Evolutionary conservation across 2,113 vertebrate genomes (phyloP).

Genomic region (Oryzias curvinotus): DNA sequence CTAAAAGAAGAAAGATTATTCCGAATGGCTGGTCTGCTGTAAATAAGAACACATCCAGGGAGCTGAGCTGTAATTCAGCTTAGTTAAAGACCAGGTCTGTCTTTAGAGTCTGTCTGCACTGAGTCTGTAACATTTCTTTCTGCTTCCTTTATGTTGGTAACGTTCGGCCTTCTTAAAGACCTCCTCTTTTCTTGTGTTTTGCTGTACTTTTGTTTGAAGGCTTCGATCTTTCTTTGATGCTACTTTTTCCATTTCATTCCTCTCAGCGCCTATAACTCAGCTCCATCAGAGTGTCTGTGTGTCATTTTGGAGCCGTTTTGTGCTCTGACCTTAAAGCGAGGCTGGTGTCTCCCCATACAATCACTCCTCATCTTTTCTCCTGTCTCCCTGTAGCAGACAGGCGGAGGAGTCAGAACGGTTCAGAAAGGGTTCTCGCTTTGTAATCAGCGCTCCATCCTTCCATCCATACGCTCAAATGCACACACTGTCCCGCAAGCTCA

Average conservation of each 20-base stretch:
- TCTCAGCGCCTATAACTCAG: conserved; percentile 22
- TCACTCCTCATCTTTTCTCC: conserved; percentile 60
- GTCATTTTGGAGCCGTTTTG: conserved; percentile 60
- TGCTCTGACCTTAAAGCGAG: conserved; percentile 53
- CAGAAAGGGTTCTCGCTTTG: conserved; percentile 47
- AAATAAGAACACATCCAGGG: conserved; percentile 64
- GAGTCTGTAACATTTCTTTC: not conserved
- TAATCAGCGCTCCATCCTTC: conserved; percentile 24
- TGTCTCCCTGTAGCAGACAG: conserved; percentile 43
- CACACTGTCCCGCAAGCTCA: conserved; percentile 33
- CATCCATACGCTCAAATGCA: conserved; percentile 1
- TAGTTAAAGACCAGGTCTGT: conserved; percentile 31
- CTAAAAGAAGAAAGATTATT: conserved; percentile 35
- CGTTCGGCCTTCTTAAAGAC: conserved; percentile 39
- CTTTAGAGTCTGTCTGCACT: conserved; percentile 25
- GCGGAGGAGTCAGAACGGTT: conserved; percentile 48
- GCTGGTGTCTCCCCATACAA: conserved; percentile 62
- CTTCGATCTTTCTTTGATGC: conserved; percentile 46
- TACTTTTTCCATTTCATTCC: conserved; percentile 21
- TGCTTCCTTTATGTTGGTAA: conserved; percentile 38
- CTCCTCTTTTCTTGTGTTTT: conserved; percentile 32
- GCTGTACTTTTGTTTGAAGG: conserved; percentile 41
- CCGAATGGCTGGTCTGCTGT: conserved; percentile 49
- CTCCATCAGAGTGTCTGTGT: conserved; percentile 53
- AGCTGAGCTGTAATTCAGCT: conserved; percentile 67